A percentile compares a stretch with the other conserved stretches of the same genome.
Evolutionary conservation across 1,140 invertebrate genomes (phyloP).

Genomic region (Ceratosolen fusciceps): DNA sequence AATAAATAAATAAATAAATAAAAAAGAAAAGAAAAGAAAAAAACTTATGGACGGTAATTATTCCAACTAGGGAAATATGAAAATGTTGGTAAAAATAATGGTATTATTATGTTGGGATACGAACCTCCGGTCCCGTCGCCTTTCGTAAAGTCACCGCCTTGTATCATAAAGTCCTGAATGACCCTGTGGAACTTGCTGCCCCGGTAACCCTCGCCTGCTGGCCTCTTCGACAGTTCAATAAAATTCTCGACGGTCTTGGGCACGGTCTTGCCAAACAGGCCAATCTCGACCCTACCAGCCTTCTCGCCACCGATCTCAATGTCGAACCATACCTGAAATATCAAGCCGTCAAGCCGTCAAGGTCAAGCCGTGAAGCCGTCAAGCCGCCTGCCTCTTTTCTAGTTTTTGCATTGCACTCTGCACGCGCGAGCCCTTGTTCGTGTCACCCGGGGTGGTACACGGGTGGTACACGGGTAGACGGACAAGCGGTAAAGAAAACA

Average conservation of each 20-base stretch:
- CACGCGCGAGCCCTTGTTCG: too few species aligned
- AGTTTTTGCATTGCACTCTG: too few species aligned
- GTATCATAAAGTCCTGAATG: constrained; percentile 96
- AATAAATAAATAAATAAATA: not conserved
- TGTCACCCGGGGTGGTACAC: too few species aligned
- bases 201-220: constrained; percentile 86
- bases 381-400: too few species aligned
- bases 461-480: too few species aligned
- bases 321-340: constrained; percentile 91
- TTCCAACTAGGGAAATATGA: too few species aligned
- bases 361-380: too few species aligned
- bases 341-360: too few species aligned
- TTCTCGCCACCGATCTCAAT: constrained; percentile 87
- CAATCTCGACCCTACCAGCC: constrained; percentile 89
- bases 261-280: constrained; percentile 94
- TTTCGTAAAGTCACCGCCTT: constrained; percentile 94
- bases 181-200: constrained; percentile 94
- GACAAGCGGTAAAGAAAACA: too few species aligned
- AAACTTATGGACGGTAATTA: not conserved
- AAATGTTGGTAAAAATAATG: too few species aligned
- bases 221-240: constrained; percentile 83
- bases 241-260: constrained; percentile 97
- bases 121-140: constrained; percentile 91
- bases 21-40: not conserved
- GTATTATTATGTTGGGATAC: too few species aligned